These are phyloP conservation scores for Chrysolina americana DNA, from an alignment of 2,888 invertebrate species.

Conservation along the genomic window DNA sequence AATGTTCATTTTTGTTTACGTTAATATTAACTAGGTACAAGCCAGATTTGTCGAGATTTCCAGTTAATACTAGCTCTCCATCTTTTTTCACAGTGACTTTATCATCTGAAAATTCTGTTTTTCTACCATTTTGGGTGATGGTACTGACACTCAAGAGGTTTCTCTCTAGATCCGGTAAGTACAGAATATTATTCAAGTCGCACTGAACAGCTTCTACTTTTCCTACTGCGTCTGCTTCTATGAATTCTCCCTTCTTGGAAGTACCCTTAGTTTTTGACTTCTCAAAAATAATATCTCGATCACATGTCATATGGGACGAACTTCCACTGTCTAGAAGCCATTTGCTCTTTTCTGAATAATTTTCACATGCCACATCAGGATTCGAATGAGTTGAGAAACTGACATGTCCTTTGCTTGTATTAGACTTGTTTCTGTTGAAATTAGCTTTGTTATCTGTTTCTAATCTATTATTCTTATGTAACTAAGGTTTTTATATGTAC, in stretches of 20 bases:
- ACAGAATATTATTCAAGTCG: background rate
- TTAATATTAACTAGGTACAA: constrained; percentile 3
- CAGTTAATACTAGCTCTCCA: background rate
- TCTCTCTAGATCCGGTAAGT: background rate
- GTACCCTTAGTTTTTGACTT: background rate
- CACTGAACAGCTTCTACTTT: background rate
- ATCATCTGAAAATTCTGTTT: background rate
- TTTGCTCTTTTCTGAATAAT: background rate
- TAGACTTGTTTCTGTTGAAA: background rate
- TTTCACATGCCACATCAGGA: background rate
- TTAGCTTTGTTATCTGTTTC: too few species aligned
- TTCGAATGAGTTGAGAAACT: background rate
- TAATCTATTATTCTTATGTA: too few species aligned
- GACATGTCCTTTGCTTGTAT: background rate
- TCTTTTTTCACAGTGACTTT: background rate
- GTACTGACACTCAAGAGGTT: background rate
- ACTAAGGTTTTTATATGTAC: too few species aligned
- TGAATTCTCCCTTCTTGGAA: background rate
- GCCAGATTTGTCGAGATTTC: background rate
- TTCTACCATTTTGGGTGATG: background rate
- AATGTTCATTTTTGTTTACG: background rate
- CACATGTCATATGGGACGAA: background rate
- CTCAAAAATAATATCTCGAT: background rate
- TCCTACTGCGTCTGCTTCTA: background rate
- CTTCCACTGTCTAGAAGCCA: background rate